phyloP scores from a whole-genome alignment of 2,797 vertebrate species.

The Esox lucius region DNA sequence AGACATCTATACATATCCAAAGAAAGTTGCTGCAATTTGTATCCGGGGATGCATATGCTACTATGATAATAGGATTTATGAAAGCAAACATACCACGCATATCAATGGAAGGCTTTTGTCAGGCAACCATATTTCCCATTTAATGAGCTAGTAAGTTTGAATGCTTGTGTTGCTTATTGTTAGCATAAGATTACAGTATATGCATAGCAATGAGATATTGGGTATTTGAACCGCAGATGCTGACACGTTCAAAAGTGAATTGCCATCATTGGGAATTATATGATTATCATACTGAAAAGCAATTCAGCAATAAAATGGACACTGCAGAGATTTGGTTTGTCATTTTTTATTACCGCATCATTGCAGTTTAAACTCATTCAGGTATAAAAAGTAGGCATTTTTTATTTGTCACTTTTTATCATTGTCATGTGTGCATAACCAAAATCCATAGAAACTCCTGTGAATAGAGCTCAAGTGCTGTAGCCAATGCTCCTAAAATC shows the following conservation, averaged over 20 bases:
- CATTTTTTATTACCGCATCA: conserved; percentile 11
- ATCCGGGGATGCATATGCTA: conserved; percentile 25
- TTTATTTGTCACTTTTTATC: conserved; percentile 8
- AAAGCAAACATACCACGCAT: conserved; percentile 56
- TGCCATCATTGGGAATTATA: conserved; percentile 30
- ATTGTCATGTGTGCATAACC: not conserved
- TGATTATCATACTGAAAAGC: conserved; percentile 30
- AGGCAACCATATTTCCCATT: conserved; percentile 52
- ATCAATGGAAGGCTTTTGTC: conserved; percentile 46
- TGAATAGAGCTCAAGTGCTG: conserved; percentile 33
- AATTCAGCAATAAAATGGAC: conserved; percentile 31
- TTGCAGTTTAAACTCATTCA: conserved; percentile 11
- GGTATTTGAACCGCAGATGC: conserved; percentile 45
- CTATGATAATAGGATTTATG: conserved; percentile 39
- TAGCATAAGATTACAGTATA: conserved; percentile 38
- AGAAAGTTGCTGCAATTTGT: conserved; percentile 32
- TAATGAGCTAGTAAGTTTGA: conserved; percentile 60
- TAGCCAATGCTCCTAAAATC: conserved; percentile 38
- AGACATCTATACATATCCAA: conserved; percentile 57
- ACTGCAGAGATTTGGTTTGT: conserved; percentile 9
- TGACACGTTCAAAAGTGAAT: conserved; percentile 35
- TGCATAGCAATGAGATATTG: conserved; percentile 15
- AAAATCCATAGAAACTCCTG: conserved; percentile 2
- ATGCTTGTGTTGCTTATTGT: conserved; percentile 50
- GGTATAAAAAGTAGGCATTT: not conserved